Conservation (phyloP, 2,113 vertebrate species). For the Epinephelus lanceolatus region DNA sequence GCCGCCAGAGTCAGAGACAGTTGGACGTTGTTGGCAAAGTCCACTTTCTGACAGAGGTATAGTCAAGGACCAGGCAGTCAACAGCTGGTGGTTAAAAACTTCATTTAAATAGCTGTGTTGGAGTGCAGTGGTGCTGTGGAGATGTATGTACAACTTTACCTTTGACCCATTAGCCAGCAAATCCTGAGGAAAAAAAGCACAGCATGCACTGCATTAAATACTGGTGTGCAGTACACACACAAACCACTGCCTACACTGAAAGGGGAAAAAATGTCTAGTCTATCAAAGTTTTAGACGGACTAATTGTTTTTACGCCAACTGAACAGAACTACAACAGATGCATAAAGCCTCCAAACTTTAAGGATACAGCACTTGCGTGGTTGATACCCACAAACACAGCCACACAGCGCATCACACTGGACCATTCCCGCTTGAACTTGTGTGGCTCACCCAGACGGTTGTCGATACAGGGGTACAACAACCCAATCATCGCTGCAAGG, state of each 20-base stretch:
- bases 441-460: slow-evolving; percentile 93
- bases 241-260: not conserved
- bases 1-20: slow-evolving; percentile 95
- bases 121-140: not conserved
- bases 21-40: slow-evolving; percentile 97
- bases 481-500: slow-evolving; percentile 90
- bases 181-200: not conserved
- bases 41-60: slow-evolving; percentile 89
- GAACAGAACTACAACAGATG: not conserved
- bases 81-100: not conserved
- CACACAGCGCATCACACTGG: slow-evolving; percentile 97
- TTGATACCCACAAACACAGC: slow-evolving; percentile 98
- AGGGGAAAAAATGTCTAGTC: not conserved
- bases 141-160: not conserved
- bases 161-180: not conserved
- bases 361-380: slow-evolving; percentile 99
- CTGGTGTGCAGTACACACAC: not conserved
- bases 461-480: slow-evolving; percentile 97
- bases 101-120: not conserved
- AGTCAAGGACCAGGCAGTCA: slow-evolving; percentile 84
- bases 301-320: not conserved
- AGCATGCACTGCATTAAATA: not conserved
- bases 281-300: not conserved
- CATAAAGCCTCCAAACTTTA: slow-evolving; percentile 18
- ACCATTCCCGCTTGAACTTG: slow-evolving; percentile 98